phyloP scores from a whole-genome alignment of 92 coral and sea anemone species.

The Epizoanthus stellaris region DNA sequence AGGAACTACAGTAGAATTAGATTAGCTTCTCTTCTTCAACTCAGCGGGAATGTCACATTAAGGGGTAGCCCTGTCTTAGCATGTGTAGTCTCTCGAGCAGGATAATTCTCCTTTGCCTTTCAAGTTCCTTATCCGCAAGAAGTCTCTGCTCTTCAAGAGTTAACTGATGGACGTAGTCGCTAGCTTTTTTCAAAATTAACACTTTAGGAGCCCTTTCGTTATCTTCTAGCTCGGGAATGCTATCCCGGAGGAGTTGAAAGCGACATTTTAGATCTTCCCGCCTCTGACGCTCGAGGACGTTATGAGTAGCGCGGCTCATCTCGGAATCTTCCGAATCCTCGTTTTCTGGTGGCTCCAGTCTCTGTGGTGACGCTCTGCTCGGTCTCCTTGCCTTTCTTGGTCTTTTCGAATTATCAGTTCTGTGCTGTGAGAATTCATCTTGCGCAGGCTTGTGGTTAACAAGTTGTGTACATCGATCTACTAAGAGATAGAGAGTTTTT shows the following conservation, averaged over 20 bases:
- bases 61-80: constrained; percentile 78
- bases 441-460: constrained; percentile 39
- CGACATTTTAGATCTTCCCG: constrained; percentile 95
- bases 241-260: constrained; percentile 91
- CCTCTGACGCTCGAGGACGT: constrained; percentile 91
- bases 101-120: constrained; percentile 88
- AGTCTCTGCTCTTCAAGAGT: constrained; percentile 87
- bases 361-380: constrained; percentile 78
- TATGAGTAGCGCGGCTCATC: constrained; percentile 97
- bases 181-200: constrained; percentile 90
- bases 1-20: constrained; percentile 6
- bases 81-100: constrained; percentile 79
- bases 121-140: constrained; percentile 93
- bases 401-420: constrained; percentile 70
- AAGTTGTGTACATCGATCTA: constrained; percentile 67
- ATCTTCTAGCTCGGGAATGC: constrained; percentile 95
- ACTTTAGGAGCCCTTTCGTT: constrained; percentile 99
- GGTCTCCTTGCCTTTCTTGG: constrained; percentile 83
- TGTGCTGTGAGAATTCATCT: constrained; percentile 78
- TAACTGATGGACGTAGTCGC: constrained; percentile 90
- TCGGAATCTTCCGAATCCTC: constrained; percentile 98
- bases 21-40: neutral
- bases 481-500: constrained; percentile 8
- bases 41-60: constrained; percentile 55
- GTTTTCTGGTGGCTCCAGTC: constrained; percentile 74